Conservation (phyloP, 2,888 invertebrate species). For the Torymus auratus region DNA sequence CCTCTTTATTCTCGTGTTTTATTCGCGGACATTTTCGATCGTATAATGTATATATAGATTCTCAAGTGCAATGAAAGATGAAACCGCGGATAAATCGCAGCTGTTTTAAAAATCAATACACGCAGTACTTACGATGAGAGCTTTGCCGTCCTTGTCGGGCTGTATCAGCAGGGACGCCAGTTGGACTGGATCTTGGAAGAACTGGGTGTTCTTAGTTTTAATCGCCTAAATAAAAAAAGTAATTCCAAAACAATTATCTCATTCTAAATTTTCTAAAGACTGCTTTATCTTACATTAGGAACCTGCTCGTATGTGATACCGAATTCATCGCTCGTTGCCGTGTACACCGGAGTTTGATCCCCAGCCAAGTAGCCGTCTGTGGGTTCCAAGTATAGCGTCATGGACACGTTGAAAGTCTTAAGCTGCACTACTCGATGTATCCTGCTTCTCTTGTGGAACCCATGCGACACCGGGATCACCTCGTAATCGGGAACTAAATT, state of each 20-base stretch:
- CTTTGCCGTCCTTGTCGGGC: not conserved
- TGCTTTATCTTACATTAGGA: slow-evolving; percentile 5
- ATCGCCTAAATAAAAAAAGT: slow-evolving; percentile 19
- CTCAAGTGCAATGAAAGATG: not conserved
- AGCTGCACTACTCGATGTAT: slow-evolving; percentile 20
- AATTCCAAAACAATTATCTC: not conserved
- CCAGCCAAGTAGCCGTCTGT: slow-evolving; percentile 41
- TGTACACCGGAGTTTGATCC: slow-evolving; percentile 29
- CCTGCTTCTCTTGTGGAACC: not conserved
- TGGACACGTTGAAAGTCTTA: slow-evolving; percentile 15
- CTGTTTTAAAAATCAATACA: not conserved
- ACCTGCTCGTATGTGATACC: slow-evolving; percentile 6
- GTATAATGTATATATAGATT: too few relatives aligned
- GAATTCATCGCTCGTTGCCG: not conserved
- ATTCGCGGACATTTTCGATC: not conserved
- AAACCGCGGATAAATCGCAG: not conserved
- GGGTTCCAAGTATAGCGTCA: slow-evolving; percentile 47
- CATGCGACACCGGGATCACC: slow-evolving; percentile 29
- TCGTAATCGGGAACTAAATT: slow-evolving; percentile 30
- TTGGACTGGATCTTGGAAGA: slow-evolving; percentile 31
- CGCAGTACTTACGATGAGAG: not conserved
- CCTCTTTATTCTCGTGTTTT: not conserved
- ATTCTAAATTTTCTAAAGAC: not conserved
- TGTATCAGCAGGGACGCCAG: slow-evolving; percentile 22
- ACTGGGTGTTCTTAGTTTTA: not conserved